Percentiles rank a stretch among this genome's conserved stretches.
Evolutionary conservation across 1,140 invertebrate species (phyloP).

Genomic region (Drosophila ohnishii): DNA sequence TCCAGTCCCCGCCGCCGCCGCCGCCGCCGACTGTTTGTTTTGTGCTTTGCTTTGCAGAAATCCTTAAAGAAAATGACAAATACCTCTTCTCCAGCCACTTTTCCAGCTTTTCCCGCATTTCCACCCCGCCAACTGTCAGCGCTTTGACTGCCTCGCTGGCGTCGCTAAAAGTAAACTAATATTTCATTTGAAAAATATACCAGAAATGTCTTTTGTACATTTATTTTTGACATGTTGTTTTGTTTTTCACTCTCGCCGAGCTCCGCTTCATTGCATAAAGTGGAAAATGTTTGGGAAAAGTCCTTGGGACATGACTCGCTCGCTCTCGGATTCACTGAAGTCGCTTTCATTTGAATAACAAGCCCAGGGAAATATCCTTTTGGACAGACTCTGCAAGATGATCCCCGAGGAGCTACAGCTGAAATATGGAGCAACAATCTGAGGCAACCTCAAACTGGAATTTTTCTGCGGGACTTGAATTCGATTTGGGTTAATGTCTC

Average conservation of each 20-base stretch:
- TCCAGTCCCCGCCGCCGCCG: conserved; percentile 5
- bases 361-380: conserved; percentile 59
- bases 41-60: conserved; percentile 76
- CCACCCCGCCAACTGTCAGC: conserved; percentile 59
- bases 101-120: conserved; percentile 1
- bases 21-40: conserved; percentile 26
- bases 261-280: conserved; percentile 67
- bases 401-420: conserved; percentile 20
- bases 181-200: conserved; percentile 79
- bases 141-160: conserved; percentile 68
- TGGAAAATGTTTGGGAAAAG: conserved; percentile 61
- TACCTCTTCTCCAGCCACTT: conserved; percentile 41
- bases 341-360: conserved; percentile 76
- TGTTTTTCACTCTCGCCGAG: conserved; percentile 60
- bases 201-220: conserved; percentile 80
- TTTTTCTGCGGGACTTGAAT: conserved; percentile 7
- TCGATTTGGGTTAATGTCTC: conserved; percentile 30
- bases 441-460: background rate
- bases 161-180: conserved; percentile 79
- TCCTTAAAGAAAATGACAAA: conserved; percentile 79
- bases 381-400: conserved; percentile 36
- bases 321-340: conserved; percentile 61
- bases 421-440: conserved; percentile 31
- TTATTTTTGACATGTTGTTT: conserved; percentile 81
- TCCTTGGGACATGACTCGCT: conserved; percentile 61